Base-by-base conservation (phyloP, 2,113 vertebrate genomes). In the Amazona guildingii region DNA sequence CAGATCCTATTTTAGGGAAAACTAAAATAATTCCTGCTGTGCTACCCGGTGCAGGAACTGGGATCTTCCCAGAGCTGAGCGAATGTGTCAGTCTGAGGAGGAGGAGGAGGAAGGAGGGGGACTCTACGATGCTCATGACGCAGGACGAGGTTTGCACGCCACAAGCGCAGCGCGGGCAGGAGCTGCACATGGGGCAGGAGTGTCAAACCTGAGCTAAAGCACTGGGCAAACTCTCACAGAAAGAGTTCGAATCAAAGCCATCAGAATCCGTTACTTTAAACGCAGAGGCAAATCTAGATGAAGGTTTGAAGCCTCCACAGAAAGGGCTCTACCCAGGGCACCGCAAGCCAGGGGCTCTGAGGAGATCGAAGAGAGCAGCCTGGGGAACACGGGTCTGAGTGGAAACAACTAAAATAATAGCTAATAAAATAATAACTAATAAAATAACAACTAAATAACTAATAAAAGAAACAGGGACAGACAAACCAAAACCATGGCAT, bases 1-100 rank as follows among this genome's bases (percentile, higher is more conserved):
- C 86, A 82, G 35, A 91, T 94, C 86, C 86, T 96, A 94, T 95
- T 97, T 95, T 92, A 76, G 69, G 92, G 48, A 52, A 25, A 78
- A 5, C 92, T 51, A 63, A 93, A 96, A 95, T 85, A 95, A 90
- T 86, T 92, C 85, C 93, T 70, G 75, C 91, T 83, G 81, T 49
- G 74, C 70, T 48, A 67, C 80, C 8, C 75, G n/a, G 44, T 3
- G 44, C 51, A 24, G 83, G n/a, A 61, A 17, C 11, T 0, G 14
- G 91, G 83, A 92, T 81, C 86, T 72, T 95, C 94, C 91, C 21
- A 9, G 92, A 63, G 77, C 79, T 78, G 80, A 78, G 68, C 5
- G 54, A 72, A 67, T 4, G 92, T 93, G 88, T 33, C 77, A 94
- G 92, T 46, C 95, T 92, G 39, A 70, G 75, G 28, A 78, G 55